These are phyloP conservation scores for Microtus oregoni DNA, from an alignment of 2,113 vertebrate species.

Conservation along the genomic window DNA sequence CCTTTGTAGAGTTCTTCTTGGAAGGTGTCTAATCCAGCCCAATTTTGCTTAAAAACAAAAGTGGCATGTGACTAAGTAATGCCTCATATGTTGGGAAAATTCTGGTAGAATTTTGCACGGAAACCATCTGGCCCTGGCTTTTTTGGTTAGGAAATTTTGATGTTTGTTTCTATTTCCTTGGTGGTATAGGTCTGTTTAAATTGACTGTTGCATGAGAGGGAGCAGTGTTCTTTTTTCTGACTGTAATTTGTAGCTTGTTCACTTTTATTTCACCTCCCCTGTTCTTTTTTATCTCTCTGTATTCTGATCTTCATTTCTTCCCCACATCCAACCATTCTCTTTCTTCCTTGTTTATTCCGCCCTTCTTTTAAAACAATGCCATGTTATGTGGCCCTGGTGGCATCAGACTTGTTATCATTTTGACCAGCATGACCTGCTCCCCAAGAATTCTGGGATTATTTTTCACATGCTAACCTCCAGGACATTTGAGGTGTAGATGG, in stretches of 20 bases:
- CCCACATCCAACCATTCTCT: not conserved
- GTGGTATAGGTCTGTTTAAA: too few relatives aligned
- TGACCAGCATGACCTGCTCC: not conserved
- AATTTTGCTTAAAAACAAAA: too few relatives aligned
- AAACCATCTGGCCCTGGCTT: too few relatives aligned
- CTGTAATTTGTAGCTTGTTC: not conserved
- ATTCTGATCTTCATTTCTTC: not conserved
- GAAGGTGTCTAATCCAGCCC: not conserved
- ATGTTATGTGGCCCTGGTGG: not conserved
- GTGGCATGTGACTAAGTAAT: not conserved
- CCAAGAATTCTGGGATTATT: not conserved
- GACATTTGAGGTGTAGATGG: not conserved
- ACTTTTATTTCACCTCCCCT: not conserved
- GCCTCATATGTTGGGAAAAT: not conserved
- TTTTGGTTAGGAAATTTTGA: too few relatives aligned
- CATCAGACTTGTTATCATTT: not conserved
- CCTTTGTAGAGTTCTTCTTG: not conserved
- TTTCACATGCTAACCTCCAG: not conserved
- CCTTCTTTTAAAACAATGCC: not conserved
- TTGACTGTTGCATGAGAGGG: too few relatives aligned
- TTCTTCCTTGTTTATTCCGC: not conserved
- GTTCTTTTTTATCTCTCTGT: too few relatives aligned
- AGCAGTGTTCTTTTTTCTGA: not conserved
- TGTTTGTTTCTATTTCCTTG: too few relatives aligned
- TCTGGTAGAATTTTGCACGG: too few relatives aligned